Conservation (phyloP, 1,140 invertebrate species). For the Diabrotica undecimpunctata region DNA sequence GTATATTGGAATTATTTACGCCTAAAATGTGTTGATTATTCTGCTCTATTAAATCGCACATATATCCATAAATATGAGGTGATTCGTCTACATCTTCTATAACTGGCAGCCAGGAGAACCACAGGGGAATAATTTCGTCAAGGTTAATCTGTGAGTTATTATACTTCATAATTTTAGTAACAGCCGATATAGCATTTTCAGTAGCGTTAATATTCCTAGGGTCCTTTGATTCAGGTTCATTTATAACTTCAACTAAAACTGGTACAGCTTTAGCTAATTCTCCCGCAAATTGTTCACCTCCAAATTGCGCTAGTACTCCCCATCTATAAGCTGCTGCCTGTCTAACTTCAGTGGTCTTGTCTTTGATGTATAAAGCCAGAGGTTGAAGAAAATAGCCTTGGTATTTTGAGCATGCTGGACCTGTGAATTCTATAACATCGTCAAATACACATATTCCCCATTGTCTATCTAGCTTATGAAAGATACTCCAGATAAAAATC, state of each 20-base stretch:
- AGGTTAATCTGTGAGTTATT: conserved; percentile 76
- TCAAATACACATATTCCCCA: conserved; percentile 99
- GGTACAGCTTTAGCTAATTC: conserved; percentile 81
- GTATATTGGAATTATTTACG: conserved; percentile 84
- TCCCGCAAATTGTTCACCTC: conserved; percentile 78
- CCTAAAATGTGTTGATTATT: conserved; percentile 72
- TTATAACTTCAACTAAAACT: conserved; percentile 78
- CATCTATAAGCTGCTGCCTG: conserved; percentile 96
- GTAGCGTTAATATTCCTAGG: conserved; percentile 87
- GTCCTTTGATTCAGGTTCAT: conserved; percentile 73
- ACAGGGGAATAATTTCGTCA: conserved; percentile 84
- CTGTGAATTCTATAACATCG: conserved; percentile 88
- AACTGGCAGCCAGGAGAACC: conserved; percentile 94
- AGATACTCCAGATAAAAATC: too few relatives aligned
- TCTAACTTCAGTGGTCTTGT: conserved; percentile 83
- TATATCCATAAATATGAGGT: conserved; percentile 88
- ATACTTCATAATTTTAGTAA: conserved; percentile 96
- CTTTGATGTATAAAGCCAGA: conserved; percentile 71
- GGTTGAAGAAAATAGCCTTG: conserved; percentile 80
- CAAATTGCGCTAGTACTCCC: conserved; percentile 90
- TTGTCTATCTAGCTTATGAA: conserved; percentile 92
- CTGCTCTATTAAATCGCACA: conserved; percentile 91
- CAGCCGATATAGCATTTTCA: conserved; percentile 97
- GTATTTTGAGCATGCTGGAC: conserved; percentile 82
- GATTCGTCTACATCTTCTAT: conserved; percentile 94